Percentiles rank a stretch among this genome's conserved stretches.
These are phyloP conservation scores for Varanus salvator DNA, from an alignment of 2,113 vertebrate species.

Conservation along the genomic window DNA sequence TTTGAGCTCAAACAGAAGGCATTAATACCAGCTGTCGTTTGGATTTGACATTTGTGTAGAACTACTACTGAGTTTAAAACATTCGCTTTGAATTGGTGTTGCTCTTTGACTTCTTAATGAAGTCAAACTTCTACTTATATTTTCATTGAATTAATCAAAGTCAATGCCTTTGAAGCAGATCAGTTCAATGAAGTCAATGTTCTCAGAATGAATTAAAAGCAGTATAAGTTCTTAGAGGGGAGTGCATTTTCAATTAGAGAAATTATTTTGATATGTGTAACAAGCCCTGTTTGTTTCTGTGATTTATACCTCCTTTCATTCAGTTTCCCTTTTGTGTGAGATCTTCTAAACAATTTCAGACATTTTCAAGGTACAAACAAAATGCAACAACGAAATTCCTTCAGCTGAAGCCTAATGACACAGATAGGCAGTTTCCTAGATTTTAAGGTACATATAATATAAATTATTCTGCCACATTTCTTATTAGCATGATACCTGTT, in stretches of 20 bases:
- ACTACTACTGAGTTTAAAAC: background rate
- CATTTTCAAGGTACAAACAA: background rate
- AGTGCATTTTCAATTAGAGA: conserved; percentile 15
- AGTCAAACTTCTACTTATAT: conserved; percentile 12
- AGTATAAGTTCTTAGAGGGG: background rate
- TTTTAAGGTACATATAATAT: background rate
- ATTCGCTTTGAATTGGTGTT: background rate
- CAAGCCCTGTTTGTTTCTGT: background rate
- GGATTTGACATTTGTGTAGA: background rate
- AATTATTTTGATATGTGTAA: background rate
- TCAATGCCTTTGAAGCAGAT: conserved; percentile 13
- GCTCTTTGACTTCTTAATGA: conserved; percentile 31
- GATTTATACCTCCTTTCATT: background rate
- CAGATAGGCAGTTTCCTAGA: background rate
- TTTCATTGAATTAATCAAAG: conserved; percentile 31
- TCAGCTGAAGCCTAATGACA: background rate
- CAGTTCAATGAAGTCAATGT: conserved; percentile 12
- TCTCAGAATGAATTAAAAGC: conserved; percentile 16
- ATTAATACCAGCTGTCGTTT: background rate
- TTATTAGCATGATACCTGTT: background rate
- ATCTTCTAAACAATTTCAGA: background rate
- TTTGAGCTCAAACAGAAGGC: background rate
- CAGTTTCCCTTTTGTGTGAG: background rate
- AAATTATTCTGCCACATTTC: background rate
- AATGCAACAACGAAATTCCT: background rate